These are phyloP conservation scores for Malurus elegans DNA, from an alignment of 2,113 vertebrate genomes.

Conservation along the genomic window DNA sequence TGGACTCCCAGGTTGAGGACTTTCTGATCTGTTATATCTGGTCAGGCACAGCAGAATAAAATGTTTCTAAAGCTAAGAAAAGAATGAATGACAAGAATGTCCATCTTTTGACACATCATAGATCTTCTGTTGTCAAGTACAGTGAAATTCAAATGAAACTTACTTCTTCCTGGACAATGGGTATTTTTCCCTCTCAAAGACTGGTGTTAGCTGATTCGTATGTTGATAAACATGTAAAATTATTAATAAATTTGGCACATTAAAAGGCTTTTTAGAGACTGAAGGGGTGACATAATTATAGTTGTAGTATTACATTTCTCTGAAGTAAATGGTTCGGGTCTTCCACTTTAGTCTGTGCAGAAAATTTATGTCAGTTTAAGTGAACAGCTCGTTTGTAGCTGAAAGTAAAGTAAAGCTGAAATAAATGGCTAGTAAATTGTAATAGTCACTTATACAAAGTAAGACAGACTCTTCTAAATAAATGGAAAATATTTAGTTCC, in stretches of 20 bases:
- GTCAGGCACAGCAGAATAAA: not conserved
- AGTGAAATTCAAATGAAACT: not conserved
- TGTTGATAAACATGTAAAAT: conserved; percentile 38
- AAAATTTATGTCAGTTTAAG: conserved; percentile 71
- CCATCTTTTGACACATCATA: not conserved
- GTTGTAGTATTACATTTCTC: conserved; percentile 49
- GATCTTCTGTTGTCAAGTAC: not conserved
- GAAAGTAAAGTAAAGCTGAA: conserved; percentile 70
- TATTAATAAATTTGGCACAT: conserved; percentile 24
- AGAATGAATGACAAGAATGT: not conserved
- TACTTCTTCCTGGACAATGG: not conserved
- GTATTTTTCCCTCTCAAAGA: not conserved
- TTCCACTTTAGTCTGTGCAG: conserved; percentile 61
- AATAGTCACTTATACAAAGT: conserved; percentile 55
- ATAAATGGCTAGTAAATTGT: conserved; percentile 65
- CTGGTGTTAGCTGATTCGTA: not conserved
- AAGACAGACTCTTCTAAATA: conserved; percentile 1
- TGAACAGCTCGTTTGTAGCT: conserved; percentile 69
- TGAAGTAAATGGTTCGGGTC: conserved; percentile 50
- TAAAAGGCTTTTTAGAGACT: not conserved
- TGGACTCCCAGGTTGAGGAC: not conserved
- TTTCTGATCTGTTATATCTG: not conserved
- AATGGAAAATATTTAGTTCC: conserved; percentile 32
- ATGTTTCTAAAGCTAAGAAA: not conserved
- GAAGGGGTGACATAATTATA: conserved; percentile 34